Conservation (phyloP, 2,113 vertebrate genomes). For the Carassius auratus region DNA sequence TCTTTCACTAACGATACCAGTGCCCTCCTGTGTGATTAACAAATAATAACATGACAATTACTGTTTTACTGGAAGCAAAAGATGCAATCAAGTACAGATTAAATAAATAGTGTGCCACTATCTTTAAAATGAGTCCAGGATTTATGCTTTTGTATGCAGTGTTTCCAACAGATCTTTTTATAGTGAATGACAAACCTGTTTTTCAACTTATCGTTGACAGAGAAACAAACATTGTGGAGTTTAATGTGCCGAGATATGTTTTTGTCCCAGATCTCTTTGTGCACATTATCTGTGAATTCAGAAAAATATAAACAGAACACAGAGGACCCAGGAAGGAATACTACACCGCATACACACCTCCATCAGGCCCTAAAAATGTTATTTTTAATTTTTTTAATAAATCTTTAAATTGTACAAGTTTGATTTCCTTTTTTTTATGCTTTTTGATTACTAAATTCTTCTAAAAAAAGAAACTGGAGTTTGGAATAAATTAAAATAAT, state of each 20-base stretch:
- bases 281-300: background rate
- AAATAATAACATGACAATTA: background rate
- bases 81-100: background rate
- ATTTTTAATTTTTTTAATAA: too few species aligned
- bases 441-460: too few species aligned
- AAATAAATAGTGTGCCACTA: background rate
- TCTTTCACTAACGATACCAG: background rate
- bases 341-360: too few species aligned
- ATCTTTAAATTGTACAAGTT: too few species aligned
- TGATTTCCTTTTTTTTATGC: too few species aligned
- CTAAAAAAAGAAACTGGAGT: too few species aligned
- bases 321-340: too few species aligned
- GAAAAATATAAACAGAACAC: background rate
- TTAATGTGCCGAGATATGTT: background rate
- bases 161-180: background rate
- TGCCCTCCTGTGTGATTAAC: background rate
- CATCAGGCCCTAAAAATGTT: too few species aligned
- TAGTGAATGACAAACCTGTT: background rate
- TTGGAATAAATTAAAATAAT: background rate
- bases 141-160: background rate
- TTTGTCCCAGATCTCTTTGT: background rate
- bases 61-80: background rate
- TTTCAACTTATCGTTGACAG: background rate
- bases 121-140: background rate
- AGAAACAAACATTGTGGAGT: background rate